Conservation (phyloP, 1,140 invertebrate genomes). For the Anastrepha ludens region DNA sequence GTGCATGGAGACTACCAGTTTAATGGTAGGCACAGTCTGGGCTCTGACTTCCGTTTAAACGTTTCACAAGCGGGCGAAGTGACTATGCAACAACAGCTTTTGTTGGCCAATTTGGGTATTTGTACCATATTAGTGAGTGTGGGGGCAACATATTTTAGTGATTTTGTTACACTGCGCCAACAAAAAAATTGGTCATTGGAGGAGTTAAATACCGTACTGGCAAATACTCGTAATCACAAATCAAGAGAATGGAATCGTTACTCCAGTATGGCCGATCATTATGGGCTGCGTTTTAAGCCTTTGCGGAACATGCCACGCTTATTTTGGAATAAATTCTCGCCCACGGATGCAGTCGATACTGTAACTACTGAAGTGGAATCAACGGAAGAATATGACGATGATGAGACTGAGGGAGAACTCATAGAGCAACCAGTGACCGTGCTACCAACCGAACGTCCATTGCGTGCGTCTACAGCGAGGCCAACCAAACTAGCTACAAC, state of each 20-base stretch:
- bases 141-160: conserved; percentile 5
- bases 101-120: neutral
- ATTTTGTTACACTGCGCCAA: conserved; percentile 64
- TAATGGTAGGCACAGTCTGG: neutral
- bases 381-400: conserved; percentile 54
- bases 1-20: neutral
- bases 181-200: conserved; percentile 50
- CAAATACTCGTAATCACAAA: conserved; percentile 61
- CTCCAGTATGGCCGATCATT: conserved; percentile 10
- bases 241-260: conserved; percentile 8
- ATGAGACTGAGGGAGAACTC: conserved; percentile 59
- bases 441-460: conserved; percentile 52
- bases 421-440: conserved; percentile 56
- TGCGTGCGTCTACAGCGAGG: conserved; percentile 58
- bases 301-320: conserved; percentile 59
- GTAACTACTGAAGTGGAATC: conserved; percentile 52
- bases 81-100: conserved; percentile 11
- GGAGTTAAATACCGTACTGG: conserved; percentile 61
- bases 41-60: neutral
- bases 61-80: neutral
- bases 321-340: conserved; percentile 61
- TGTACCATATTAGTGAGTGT: neutral
- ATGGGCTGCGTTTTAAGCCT: conserved; percentile 56
- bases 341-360: conserved; percentile 20
- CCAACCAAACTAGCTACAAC: conserved; percentile 60